Percentiles rank a stretch among this genome's conserved stretches.
Conservation (phyloP, 2,113 vertebrate genomes). For the Syngnathus scovelli region DNA sequence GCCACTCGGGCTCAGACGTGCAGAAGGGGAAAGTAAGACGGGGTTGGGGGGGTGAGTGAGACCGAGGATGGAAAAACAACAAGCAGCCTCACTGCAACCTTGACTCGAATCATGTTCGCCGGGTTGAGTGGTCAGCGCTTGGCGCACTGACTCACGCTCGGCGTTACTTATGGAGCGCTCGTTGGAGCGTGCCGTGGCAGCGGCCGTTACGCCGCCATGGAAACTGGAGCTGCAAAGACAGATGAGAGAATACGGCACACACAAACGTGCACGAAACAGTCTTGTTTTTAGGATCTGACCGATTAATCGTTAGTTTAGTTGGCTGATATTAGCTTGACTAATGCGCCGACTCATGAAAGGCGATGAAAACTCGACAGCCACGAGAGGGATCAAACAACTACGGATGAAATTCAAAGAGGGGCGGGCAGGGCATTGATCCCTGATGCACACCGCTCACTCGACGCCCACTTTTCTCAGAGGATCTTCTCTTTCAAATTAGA, state of each 20-base stretch:
- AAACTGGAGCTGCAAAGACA: neutral
- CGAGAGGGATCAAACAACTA: conserved; percentile 9
- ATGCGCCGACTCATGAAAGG: neutral
- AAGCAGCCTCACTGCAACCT: conserved; percentile 27
- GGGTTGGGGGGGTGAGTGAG: neutral
- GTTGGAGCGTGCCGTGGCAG: conserved; percentile 25
- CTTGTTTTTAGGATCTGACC: neutral
- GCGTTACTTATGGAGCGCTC: conserved; percentile 3
- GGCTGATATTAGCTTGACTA: too few relatives aligned
- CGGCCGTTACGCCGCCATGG: conserved; percentile 27
- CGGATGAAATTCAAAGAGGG: conserved; percentile 44
- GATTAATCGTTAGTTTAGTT: neutral
- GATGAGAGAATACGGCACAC: neutral
- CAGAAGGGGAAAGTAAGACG: conserved; percentile 40
- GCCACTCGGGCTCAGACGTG: conserved; percentile 59
- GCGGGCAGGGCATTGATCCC: conserved; percentile 26
- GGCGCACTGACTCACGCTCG: conserved; percentile 5
- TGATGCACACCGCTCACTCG: conserved; percentile 39
- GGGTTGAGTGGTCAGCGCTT: conserved; percentile 22
- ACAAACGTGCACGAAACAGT: neutral
- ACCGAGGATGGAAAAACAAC: neutral
- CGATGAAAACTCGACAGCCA: neutral
- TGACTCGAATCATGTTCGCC: conserved; percentile 22
- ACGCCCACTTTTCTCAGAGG: conserved; percentile 23
- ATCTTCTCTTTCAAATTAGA: conserved; percentile 58